Evolutionary conservation across 2,797 vertebrate species (phyloP).

Genomic region (Sarcophilus harrisii): DNA sequence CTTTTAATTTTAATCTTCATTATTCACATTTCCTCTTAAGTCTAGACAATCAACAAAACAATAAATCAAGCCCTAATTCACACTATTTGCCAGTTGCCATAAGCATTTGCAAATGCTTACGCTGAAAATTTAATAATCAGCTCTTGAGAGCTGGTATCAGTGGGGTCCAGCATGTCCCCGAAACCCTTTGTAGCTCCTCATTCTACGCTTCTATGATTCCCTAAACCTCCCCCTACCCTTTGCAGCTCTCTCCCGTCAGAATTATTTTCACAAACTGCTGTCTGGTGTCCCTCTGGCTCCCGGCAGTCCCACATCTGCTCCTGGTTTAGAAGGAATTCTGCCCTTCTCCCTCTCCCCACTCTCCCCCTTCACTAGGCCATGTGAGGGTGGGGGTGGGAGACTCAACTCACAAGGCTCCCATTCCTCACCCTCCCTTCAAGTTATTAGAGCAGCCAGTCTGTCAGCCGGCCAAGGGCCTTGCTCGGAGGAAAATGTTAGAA

Average conservation of each 20-base stretch:
- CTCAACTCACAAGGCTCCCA: not conserved
- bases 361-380: not conserved
- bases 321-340: not conserved
- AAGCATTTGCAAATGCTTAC: not conserved
- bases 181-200: not conserved
- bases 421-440: not conserved
- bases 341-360: slow-evolving; percentile 2
- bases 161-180: not conserved
- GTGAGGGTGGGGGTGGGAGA: not conserved
- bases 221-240: not conserved
- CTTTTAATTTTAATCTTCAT: not conserved
- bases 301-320: slow-evolving; percentile 22
- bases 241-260: not conserved
- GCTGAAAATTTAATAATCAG: not conserved
- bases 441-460: not conserved
- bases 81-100: not conserved
- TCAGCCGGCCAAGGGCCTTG: not conserved
- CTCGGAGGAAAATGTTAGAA: not conserved
- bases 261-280: not conserved
- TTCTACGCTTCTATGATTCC: not conserved
- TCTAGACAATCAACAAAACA: not conserved
- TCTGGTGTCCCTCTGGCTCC: not conserved
- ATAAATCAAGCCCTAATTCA: not conserved
- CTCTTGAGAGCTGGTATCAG: not conserved
- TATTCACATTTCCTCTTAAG: not conserved